phyloP scores from a whole-genome alignment of 2,797 vertebrate genomes.

The Todus mexicanus region DNA sequence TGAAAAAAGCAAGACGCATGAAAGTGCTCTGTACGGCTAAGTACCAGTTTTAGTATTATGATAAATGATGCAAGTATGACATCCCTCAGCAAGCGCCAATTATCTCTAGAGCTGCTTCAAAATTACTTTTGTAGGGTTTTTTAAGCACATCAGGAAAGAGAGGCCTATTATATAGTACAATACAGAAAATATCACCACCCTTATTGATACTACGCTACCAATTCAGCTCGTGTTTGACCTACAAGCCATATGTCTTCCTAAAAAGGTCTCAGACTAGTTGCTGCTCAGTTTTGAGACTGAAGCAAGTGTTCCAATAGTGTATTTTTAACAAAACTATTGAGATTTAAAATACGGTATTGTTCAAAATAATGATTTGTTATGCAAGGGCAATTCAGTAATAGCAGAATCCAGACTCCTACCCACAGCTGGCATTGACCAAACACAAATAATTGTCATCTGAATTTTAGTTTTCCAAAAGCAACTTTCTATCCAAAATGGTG shows the following conservation, averaged over 20 bases:
- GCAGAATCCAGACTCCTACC: neutral
- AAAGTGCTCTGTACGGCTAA: neutral
- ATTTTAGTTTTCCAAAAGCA: neutral
- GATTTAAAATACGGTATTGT: neutral
- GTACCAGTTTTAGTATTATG: neutral
- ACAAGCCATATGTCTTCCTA: fast-evolving
- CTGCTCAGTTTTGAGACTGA: neutral
- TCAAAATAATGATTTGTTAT: neutral
- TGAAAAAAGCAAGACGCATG: neutral
- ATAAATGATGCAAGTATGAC: neutral
- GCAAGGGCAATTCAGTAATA: neutral
- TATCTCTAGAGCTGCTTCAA: neutral
- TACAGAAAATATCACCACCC: neutral
- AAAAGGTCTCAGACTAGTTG: neutral
- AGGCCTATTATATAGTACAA: neutral
- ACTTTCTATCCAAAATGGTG: neutral
- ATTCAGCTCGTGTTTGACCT: neutral
- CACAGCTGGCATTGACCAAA: neutral
- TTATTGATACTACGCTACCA: neutral
- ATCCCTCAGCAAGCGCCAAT: neutral
- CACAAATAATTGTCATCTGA: neutral
- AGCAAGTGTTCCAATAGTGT: neutral
- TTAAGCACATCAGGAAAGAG: neutral
- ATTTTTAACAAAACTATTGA: neutral
- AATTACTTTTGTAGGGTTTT: neutral